Percentiles rank a stretch among this genome's conserved stretches.
Evolutionary conservation across 2,888 invertebrate genomes (phyloP).

Genomic region (Sesia bembeciformis): DNA sequence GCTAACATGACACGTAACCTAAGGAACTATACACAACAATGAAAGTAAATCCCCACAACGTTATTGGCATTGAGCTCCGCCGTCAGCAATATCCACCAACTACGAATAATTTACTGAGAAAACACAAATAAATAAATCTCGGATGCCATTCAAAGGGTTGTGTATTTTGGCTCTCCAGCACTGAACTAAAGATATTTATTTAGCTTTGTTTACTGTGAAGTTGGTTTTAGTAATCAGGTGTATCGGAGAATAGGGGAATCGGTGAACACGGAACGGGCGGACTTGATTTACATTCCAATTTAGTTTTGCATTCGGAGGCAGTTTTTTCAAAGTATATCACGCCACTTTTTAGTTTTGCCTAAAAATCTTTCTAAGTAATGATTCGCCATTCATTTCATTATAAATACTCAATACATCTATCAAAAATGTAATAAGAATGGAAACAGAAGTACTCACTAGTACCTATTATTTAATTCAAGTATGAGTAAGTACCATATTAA

Average conservation of each 20-base stretch:
- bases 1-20: no score
- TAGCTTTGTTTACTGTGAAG: neutral
- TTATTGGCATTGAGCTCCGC: no score
- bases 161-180: neutral
- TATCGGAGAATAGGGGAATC: conserved; percentile 28
- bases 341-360: neutral
- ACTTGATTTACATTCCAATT: conserved; percentile 61
- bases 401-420: neutral
- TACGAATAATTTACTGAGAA: neutral
- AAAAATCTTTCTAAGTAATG: neutral
- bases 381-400: neutral
- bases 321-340: conserved; percentile 25
- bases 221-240: conserved; percentile 50
- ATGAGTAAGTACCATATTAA: no score
- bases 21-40: no score
- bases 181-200: neutral
- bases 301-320: conserved; percentile 46
- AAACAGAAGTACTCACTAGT: no score
- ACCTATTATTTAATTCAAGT: no score
- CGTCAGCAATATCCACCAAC: neutral
- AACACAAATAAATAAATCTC: neutral
- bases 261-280: conserved; percentile 48
- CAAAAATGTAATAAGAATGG: no score
- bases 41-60: no score
- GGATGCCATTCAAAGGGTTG: neutral